A percentile compares a stretch with the other conserved stretches of the same genome.
These are phyloP conservation scores for Xiphorhynchus erythropygius DNA, from an alignment of 2,797 vertebrate genomes.

Conservation along the genomic window DNA sequence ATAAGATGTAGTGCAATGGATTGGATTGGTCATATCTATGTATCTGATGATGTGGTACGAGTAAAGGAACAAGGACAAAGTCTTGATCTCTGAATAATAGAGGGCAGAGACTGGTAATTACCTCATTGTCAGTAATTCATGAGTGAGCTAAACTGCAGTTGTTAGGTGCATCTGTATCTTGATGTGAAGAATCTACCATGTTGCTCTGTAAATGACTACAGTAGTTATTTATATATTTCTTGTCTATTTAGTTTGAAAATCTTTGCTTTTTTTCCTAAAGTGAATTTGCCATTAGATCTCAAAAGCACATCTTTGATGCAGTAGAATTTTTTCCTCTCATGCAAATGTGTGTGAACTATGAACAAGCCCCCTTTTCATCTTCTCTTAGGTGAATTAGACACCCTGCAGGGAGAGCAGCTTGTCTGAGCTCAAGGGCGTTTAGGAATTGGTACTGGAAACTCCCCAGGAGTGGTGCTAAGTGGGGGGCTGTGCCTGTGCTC, in stretches of 20 bases:
- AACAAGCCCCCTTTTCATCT: neutral
- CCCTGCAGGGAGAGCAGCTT: neutral
- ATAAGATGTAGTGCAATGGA: neutral
- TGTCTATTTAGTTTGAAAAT: neutral
- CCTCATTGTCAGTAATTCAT: slow-evolving; percentile 30
- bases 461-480: neutral
- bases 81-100: neutral
- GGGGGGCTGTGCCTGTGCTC: neutral
- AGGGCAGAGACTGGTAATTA: neutral
- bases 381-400: neutral
- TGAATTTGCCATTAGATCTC: neutral
- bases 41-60: neutral
- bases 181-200: neutral
- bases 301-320: neutral
- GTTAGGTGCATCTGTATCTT: neutral
- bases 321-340: neutral
- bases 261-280: neutral
- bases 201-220: neutral
- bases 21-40: neutral
- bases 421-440: neutral
- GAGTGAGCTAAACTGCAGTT: neutral
- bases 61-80: neutral
- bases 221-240: neutral
- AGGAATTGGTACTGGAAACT: neutral
- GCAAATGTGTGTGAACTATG: neutral